These are phyloP conservation scores for Sterrhoptilus dennistouni DNA, from an alignment of 2,113 vertebrate species.

Conservation along the genomic window DNA sequence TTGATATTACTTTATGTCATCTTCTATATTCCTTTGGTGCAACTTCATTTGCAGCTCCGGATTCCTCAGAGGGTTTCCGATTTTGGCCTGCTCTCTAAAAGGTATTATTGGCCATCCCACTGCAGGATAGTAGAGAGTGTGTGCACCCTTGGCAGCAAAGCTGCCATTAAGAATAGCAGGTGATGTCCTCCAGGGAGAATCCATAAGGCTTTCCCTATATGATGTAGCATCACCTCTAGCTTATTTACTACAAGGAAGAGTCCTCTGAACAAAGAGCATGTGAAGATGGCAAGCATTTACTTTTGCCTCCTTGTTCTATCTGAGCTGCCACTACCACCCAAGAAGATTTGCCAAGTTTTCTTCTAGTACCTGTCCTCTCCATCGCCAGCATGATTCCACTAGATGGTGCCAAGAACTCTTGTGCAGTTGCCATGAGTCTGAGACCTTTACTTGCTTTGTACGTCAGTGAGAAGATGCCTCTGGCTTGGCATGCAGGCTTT, in stretches of 20 bases:
- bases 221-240: background rate
- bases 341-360: background rate
- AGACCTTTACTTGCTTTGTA: background rate
- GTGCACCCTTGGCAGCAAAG: background rate
- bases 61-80: background rate
- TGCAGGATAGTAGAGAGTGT: background rate
- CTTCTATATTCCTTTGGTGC: background rate
- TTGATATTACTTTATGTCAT: background rate
- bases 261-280: background rate
- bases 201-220: background rate
- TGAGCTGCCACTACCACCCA: background rate
- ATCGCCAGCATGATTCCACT: conserved; percentile 17
- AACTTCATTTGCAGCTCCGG: background rate
- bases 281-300: background rate
- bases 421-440: background rate
- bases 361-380: background rate
- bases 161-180: background rate
- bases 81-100: background rate
- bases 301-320: background rate
- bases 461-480: conserved; percentile 44
- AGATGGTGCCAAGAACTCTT: conserved; percentile 68
- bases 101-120: background rate
- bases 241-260: background rate
- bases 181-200: background rate
- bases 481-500: conserved; percentile 38